These are phyloP conservation scores for Sebastes kiyomatsui DNA, from an alignment of 2,797 vertebrate species.

Conservation along the genomic window DNA sequence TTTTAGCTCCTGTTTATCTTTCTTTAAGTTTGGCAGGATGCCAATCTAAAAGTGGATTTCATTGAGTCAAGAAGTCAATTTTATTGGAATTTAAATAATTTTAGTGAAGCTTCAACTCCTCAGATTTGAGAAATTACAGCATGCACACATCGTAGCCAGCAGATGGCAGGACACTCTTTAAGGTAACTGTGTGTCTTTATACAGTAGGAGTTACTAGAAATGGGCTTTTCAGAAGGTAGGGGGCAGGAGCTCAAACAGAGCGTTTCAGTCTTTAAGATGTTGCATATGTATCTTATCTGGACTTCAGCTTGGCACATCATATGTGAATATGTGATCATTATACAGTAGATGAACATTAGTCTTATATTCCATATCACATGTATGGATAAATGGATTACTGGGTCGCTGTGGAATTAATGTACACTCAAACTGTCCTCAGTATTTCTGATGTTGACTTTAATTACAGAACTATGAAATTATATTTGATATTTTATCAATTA, in stretches of 20 bases:
- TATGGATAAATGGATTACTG: not conserved
- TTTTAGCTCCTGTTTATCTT: not conserved
- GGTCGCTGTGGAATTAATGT: not conserved
- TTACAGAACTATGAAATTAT: not conserved
- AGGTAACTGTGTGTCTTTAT: not conserved
- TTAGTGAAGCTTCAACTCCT: not conserved
- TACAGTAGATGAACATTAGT: not conserved
- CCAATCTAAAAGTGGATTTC: not conserved
- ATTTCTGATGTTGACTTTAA: not conserved
- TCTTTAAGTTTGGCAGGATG: not conserved
- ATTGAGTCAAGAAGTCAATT: not conserved
- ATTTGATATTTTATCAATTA: not conserved
- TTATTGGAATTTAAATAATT: not conserved
- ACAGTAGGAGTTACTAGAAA: too few relatives aligned
- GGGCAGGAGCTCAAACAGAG: too few relatives aligned
- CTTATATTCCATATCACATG: not conserved
- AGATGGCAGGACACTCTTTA: constrained; percentile 36
- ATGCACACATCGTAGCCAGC: not conserved
- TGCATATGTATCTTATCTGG: not conserved
- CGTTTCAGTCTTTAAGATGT: not conserved
- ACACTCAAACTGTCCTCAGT: not conserved
- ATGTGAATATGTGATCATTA: not conserved
- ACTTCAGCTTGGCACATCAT: not conserved
- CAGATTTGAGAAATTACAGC: not conserved
- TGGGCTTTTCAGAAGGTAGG: too few relatives aligned